These are phyloP conservation scores for Drosophila bifasciata DNA, from an alignment of 1,140 invertebrate genomes.

Conservation along the genomic window DNA sequence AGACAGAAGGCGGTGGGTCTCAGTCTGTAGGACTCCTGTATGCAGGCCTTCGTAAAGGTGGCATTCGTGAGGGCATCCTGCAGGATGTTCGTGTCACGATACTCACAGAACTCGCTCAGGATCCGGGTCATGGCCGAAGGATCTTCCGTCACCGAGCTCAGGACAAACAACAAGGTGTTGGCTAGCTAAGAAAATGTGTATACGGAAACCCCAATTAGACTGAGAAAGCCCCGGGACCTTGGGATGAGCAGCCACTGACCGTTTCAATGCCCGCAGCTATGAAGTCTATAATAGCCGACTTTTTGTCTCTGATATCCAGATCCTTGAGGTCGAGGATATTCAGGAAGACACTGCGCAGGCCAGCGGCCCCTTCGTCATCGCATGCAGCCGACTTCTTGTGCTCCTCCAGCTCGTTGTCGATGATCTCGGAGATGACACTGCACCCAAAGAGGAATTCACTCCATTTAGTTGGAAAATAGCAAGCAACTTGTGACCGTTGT, in stretches of 20 bases:
- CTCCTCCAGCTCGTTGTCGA: conserved; percentile 86
- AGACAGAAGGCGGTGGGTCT: conserved; percentile 93
- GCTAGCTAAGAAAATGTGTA: conserved; percentile 87
- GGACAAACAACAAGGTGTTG: conserved; percentile 91
- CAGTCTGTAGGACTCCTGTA: conserved; percentile 93
- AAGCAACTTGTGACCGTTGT: conserved; percentile 10
- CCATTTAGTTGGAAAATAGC: conserved; percentile 26
- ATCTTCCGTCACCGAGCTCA: conserved; percentile 90
- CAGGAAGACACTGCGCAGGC: conserved; percentile 88
- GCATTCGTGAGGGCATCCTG: conserved; percentile 87
- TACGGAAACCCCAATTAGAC: neutral
- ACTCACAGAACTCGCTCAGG: conserved; percentile 88
- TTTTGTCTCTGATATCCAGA: conserved; percentile 91
- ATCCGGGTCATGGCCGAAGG: conserved; percentile 89
- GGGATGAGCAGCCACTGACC: conserved; percentile 81
- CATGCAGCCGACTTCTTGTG: conserved; percentile 68
- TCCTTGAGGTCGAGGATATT: conserved; percentile 89
- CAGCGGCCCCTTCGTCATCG: conserved; percentile 85
- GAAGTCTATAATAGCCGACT: conserved; percentile 93
- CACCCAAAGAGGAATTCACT: too few species aligned
- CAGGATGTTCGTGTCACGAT: conserved; percentile 86
- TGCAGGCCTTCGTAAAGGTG: conserved; percentile 92
- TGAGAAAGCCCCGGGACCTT: neutral
- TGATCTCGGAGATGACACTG: conserved; percentile 91
- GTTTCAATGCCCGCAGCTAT: conserved; percentile 94